Conservation (phyloP, 2,797 vertebrate species). For the Myripristis murdjan region DNA sequence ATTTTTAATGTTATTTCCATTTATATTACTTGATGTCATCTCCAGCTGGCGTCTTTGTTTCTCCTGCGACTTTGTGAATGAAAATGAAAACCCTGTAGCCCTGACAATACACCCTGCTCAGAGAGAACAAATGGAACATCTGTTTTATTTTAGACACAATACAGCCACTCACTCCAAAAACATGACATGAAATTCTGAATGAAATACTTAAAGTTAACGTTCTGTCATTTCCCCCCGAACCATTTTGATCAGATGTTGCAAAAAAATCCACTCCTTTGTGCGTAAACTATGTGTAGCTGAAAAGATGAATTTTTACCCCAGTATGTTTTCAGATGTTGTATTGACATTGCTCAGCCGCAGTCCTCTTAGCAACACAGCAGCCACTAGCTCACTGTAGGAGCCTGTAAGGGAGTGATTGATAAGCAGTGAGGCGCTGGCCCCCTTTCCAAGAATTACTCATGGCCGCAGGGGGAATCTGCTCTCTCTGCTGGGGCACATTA, state of each 20-base stretch:
- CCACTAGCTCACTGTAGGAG: slow-evolving; percentile 54
- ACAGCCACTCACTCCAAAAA: slow-evolving; percentile 5
- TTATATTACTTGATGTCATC: slow-evolving; percentile 28
- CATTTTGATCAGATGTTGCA: background rate
- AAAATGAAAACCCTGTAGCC: slow-evolving; percentile 43
- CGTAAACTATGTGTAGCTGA: slow-evolving; percentile 11
- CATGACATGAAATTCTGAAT: background rate
- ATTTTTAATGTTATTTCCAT: slow-evolving; percentile 24
- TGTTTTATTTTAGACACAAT: slow-evolving; percentile 39
- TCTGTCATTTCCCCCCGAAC: slow-evolving; percentile 5
- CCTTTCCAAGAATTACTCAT: slow-evolving; percentile 73
- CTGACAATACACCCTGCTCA: slow-evolving; percentile 26
- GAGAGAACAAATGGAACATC: slow-evolving; percentile 48
- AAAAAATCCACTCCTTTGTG: slow-evolving; percentile 8
- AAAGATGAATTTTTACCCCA: slow-evolving; percentile 33
- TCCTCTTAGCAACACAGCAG: slow-evolving; percentile 10
- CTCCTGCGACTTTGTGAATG: slow-evolving; percentile 10
- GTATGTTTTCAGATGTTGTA: slow-evolving; percentile 16
- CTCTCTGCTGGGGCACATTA: slow-evolving; percentile 72
- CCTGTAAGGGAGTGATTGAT: slow-evolving; percentile 73
- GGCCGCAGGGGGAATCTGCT: slow-evolving; percentile 67
- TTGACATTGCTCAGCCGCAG: slow-evolving; percentile 9
- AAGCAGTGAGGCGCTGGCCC: slow-evolving; percentile 62
- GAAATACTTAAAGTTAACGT: slow-evolving; percentile 18
- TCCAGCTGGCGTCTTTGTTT: slow-evolving; percentile 39